Percentiles rank a stretch among this genome's conserved stretches.
phyloP scores from a whole-genome alignment of 2,888 invertebrate species.

The Rotaria socialis region DNA sequence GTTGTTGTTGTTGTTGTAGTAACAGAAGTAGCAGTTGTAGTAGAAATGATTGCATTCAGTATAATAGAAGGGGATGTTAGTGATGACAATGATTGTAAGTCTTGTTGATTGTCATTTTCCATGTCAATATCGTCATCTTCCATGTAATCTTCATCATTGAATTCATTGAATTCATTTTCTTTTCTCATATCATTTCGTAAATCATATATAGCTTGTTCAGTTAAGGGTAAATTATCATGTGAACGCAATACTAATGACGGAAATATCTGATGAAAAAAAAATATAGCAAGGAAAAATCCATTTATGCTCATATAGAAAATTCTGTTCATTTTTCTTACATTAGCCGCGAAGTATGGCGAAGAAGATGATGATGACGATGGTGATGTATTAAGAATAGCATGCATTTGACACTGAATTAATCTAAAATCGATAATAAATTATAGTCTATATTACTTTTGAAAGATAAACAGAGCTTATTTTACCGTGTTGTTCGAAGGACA shows the following conservation, averaged over 20 bases:
- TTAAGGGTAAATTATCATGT: neutral
- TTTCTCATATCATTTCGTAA: neutral
- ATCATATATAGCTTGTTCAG: neutral
- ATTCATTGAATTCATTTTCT: neutral
- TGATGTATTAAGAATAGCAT: neutral
- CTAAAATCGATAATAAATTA: neutral
- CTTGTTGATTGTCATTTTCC: neutral
- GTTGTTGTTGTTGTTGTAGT: neutral
- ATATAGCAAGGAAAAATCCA: no score
- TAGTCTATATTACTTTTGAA: no score
- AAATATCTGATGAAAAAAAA: neutral
- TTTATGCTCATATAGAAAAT: no score
- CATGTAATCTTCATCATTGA: neutral
- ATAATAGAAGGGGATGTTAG: neutral
- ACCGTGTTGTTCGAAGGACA: neutral
- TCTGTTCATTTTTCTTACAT: neutral
- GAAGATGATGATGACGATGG: neutral
- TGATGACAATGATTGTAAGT: neutral
- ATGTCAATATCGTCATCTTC: neutral
- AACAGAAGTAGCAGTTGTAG: neutral
- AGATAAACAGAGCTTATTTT: neutral
- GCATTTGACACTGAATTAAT: neutral
- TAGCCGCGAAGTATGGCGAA: neutral
- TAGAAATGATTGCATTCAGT: neutral
- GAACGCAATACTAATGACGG: neutral